Conservation (phyloP, 2,797 vertebrate species). For the Salmo trutta region DNA sequence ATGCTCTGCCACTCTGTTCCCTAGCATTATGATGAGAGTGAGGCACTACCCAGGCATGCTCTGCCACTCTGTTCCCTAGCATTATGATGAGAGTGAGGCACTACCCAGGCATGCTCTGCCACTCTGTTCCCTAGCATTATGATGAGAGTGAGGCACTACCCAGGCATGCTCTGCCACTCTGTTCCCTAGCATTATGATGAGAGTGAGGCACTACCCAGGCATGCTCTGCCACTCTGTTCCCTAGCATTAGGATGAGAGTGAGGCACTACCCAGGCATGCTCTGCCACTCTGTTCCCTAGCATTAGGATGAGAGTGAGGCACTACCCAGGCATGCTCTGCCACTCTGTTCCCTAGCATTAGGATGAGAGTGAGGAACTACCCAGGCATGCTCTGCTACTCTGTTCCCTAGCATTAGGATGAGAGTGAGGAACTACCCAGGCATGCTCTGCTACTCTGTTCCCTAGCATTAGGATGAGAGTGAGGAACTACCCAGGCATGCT, state of each 20-base stretch:
- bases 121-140: background rate
- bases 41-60: background rate
- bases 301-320: too few species aligned
- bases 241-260: too few species aligned
- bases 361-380: background rate
- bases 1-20: background rate
- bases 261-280: too few species aligned
- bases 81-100: background rate
- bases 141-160: background rate
- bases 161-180: too few species aligned
- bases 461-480: constrained; percentile 2
- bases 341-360: background rate
- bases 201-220: too few species aligned
- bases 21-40: background rate
- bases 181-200: too few species aligned
- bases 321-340: too few species aligned
- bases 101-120: too few species aligned
- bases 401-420: background rate
- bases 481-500: too few species aligned
- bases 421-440: background rate
- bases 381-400: background rate
- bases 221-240: too few species aligned
- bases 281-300: too few species aligned
- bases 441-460: background rate
- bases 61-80: background rate